phyloP scores from a whole-genome alignment of 2,113 vertebrate species.

The Ictalurus punctatus region DNA sequence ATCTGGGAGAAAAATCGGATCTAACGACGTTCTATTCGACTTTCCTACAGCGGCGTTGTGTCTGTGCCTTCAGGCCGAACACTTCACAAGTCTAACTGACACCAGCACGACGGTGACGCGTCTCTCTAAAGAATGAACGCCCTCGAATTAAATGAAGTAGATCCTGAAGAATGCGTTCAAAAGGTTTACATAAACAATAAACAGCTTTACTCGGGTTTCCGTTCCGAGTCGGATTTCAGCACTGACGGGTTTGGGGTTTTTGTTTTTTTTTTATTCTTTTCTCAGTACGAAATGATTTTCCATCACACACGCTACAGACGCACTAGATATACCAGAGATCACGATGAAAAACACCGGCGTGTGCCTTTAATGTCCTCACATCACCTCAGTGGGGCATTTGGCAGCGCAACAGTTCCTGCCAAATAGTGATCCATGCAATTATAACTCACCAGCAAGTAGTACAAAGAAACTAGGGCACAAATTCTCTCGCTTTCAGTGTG shows the following conservation, averaged over 20 bases:
- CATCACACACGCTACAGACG: neutral
- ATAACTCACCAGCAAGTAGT: slow-evolving; percentile 7
- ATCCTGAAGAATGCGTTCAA: too few relatives aligned
- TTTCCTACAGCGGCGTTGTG: neutral
- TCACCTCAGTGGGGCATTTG: neutral
- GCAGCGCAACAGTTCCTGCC: slow-evolving; percentile 25
- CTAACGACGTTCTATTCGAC: neutral
- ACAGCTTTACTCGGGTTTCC: neutral
- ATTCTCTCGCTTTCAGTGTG: neutral
- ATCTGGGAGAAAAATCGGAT: neutral
- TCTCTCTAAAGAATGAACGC: neutral
- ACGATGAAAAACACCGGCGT: neutral
- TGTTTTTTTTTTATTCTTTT: neutral
- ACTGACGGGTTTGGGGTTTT: neutral
- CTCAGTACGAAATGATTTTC: neutral
- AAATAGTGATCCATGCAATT: slow-evolving; percentile 22
- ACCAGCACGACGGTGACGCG: neutral
- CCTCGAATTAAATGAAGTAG: too few relatives aligned
- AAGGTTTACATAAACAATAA: neutral
- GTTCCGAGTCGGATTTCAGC: neutral
- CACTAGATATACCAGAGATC: neutral
- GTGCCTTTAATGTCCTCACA: slow-evolving; percentile 1
- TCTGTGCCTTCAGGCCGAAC: neutral
- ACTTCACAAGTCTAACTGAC: neutral
- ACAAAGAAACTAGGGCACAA: neutral